Percentiles rank a stretch among this genome's conserved stretches.
phyloP scores from a whole-genome alignment of 1,140 invertebrate species.

The Campoletis sonorensis region DNA sequence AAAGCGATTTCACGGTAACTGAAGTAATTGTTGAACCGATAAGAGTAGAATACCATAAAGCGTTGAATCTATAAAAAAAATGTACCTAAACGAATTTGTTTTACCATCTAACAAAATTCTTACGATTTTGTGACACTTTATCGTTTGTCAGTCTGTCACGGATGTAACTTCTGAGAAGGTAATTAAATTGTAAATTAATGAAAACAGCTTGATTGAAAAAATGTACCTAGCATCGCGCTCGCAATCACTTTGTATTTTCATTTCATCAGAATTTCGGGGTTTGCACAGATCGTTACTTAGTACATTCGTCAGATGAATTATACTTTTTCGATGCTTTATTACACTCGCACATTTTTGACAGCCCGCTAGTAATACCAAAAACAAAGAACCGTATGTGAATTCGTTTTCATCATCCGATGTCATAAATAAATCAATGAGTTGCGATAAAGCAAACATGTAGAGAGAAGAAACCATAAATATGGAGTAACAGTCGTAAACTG shows the following conservation, averaged over 20 bases:
- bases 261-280: constrained; percentile 41
- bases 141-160: too few relatives aligned
- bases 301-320: constrained; percentile 45
- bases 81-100: too few relatives aligned
- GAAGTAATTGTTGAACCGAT: background rate
- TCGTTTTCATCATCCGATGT: constrained; percentile 39
- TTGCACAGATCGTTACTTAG: constrained; percentile 44
- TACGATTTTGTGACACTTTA: too few relatives aligned
- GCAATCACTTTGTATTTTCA: constrained; percentile 48
- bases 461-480: background rate
- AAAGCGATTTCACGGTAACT: background rate
- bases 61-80: background rate
- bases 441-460: background rate
- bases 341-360: constrained; percentile 48
- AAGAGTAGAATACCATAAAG: background rate
- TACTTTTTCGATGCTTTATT: constrained; percentile 17
- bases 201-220: background rate
- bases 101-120: too few relatives aligned
- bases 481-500: constrained; percentile 4
- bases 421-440: constrained; percentile 13
- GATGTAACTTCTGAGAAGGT: background rate
- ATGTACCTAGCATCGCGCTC: background rate
- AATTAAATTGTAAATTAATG: background rate
- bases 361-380: constrained; percentile 46
- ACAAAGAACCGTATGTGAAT: constrained; percentile 52